Percentiles rank a stretch among this genome's conserved stretches.
Conservation (phyloP, 2,113 vertebrate species). For the Salvelinus fontinalis region DNA sequence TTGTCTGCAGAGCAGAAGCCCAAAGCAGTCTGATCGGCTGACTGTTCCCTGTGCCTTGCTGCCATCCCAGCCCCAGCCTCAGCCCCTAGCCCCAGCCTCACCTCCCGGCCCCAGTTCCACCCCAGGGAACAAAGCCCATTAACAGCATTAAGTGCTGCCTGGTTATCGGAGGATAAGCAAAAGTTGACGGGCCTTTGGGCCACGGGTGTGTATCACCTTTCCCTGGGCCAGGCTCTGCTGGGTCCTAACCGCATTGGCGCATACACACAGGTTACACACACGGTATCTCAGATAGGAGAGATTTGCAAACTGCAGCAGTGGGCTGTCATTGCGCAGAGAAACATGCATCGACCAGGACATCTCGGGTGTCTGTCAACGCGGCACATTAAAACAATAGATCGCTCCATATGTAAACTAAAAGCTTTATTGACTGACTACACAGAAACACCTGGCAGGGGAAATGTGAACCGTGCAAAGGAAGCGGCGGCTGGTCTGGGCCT, state of each 20-base stretch:
- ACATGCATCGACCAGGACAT: constrained; percentile 50
- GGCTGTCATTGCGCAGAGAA: constrained; percentile 48
- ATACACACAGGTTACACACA: constrained; percentile 4
- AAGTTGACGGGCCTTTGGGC: constrained; percentile 38
- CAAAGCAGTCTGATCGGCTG: constrained; percentile 44
- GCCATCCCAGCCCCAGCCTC: background rate
- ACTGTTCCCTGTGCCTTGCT: background rate
- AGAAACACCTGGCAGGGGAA: constrained; percentile 57
- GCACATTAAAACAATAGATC: constrained; percentile 63
- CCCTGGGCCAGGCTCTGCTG: constrained; percentile 7
- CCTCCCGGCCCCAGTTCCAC: background rate
- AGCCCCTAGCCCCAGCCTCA: background rate
- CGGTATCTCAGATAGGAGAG: constrained; percentile 3
- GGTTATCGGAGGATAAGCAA: constrained; percentile 49
- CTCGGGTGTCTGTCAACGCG: constrained; percentile 63
- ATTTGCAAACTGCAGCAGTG: constrained; percentile 58
- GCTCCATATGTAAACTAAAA: constrained; percentile 81
- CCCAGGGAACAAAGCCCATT: constrained; percentile 45
- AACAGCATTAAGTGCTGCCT: constrained; percentile 53
- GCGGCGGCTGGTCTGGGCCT: constrained; percentile 5
- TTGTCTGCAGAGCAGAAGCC: constrained; percentile 69
- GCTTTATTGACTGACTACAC: constrained; percentile 74
- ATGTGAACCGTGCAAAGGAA: constrained; percentile 52
- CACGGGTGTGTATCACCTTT: constrained; percentile 37
- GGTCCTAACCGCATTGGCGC: background rate